Percentiles rank a stretch among this genome's conserved stretches.
These are phyloP conservation scores for Etheostoma spectabile DNA, from an alignment of 2,113 vertebrate species.

Conservation along the genomic window DNA sequence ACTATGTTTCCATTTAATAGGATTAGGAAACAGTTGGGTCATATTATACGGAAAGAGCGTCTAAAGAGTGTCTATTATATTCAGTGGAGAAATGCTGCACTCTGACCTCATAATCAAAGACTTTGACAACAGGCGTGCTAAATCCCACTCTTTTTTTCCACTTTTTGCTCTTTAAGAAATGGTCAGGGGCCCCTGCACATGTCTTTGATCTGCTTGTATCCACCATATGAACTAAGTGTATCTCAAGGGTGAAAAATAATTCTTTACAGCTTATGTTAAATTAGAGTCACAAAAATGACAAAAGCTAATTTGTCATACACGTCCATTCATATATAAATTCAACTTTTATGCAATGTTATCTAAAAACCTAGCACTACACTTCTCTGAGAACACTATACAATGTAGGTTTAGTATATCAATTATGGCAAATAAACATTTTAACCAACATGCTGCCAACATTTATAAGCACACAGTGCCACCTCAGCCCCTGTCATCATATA, in stretches of 20 bases:
- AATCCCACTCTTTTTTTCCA: constrained; percentile 16
- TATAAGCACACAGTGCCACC: neutral
- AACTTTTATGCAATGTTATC: neutral
- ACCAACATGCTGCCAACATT: neutral
- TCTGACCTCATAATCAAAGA: constrained; percentile 51
- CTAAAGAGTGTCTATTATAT: constrained; percentile 10
- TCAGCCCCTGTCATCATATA: neutral
- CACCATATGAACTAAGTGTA: neutral
- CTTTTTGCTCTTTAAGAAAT: neutral
- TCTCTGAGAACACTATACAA: neutral
- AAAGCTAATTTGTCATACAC: neutral
- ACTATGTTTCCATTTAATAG: neutral
- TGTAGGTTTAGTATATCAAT: neutral
- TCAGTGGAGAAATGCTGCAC: constrained; percentile 35
- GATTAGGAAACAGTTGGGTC: constrained; percentile 12
- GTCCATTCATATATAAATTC: neutral
- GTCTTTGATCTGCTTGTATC: constrained; percentile 8
- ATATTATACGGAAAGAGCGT: constrained; percentile 26
- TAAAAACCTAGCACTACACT: neutral
- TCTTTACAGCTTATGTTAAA: too few species aligned
- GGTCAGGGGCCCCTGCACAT: constrained; percentile 9
- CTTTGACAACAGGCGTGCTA: constrained; percentile 42
- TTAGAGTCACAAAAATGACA: neutral
- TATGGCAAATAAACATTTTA: neutral
- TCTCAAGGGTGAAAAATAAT: neutral